Evolutionary conservation across 2,888 invertebrate genomes (phyloP), one percentile per base, ranked within the genome.

Genomic region (Apodemia zela): DNA sequence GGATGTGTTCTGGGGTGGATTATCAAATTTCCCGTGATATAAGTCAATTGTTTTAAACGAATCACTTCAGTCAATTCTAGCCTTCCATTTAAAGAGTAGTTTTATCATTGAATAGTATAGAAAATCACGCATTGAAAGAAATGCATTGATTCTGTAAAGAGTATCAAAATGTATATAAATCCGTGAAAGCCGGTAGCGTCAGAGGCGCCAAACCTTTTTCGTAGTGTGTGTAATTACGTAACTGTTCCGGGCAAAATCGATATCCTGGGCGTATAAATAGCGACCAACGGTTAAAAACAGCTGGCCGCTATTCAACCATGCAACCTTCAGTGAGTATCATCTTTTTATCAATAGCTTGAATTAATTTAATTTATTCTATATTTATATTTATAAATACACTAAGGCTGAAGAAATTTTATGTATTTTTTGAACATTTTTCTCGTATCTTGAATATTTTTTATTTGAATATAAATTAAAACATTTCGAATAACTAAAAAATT

Each of bases 251-350:
- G 74, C 72, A 84, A 89, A 87, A 90, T 91, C 90, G 82, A 91
- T 91, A 90, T 77, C 81, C 81, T 79, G 81, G 81, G 82, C 81
- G 87, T 89, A 89, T 88, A 87, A 86, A 90, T 89, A 91, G 87
- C 83, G 77, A 73, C 76, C 81, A 74, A 79, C 77, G 79, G 76
- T 85, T 81, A 83, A 79, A 79, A 89, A 87, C 89, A 91, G 89
- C 90, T 91, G 90, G 89, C 89, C 74, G 73, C 63, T 65, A 68
- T 88, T 83, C 86, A 84, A 82, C 75, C 74, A 88, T 91, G 90
- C 89, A 89, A 82, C 81, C 90, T 75, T 77, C 84, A 87, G 89
- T 90, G 74, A 86, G 88, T 75, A 66, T 66, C 49, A 51, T 59
- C 42, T 64, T 65, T 60, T 64, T 60, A 64, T 64, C 60, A 64